Base-by-base conservation (phyloP, 2,888 invertebrate genomes). In the Tinea trinotella region DNA sequence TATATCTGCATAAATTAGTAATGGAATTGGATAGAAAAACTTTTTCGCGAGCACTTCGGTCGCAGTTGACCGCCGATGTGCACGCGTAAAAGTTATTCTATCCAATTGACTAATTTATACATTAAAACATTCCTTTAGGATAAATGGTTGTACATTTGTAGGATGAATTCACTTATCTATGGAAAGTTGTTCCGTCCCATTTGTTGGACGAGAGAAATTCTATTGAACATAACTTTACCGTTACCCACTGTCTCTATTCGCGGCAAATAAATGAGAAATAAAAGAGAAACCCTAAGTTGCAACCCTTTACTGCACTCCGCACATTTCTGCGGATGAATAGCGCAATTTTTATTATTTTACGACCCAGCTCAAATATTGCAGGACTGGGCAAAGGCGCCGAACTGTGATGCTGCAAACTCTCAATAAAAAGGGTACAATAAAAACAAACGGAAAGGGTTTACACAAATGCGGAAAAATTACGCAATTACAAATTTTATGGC, bases 391-490 rank as follows among this genome's bases (percentile, higher is more conserved):
- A 82, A 83, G 82, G 76, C 57, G 68, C 84, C 85, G 85, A 70
- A 81, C n/a, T 60, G 55, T 57, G 59, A 60, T 40, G 40, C 60
- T 61, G 60, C 59, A 63, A 61, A 64, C 63, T 61, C 61, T 62
- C 65, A 70, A 68, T 75, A 75, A 77, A 80, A 76, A 67, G 77
- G 71, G 69, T 74, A 71, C 62, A 74, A 76, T 80, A 81, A 82
- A 83, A 79, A 81, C 81, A 80, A 80, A 80, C 77, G 80, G 78
- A 85, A 85, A 84, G 85, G 84, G 84, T 85, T 83, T 75, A 70
- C 65, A 80, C 76, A 83, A 61, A 83, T 79, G 80, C 81, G 69
- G 81, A 82, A 83, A 77, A 80, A 79, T 83, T 85, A 82, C 78
- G 85, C 85, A 83, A 84, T 75, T 65, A 63, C 69, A 59, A 69